Evolutionary conservation across 1,140 invertebrate species (phyloP), one percentile per base, ranked within the genome.

Genomic region (Neodiprion virginianus): DNA sequence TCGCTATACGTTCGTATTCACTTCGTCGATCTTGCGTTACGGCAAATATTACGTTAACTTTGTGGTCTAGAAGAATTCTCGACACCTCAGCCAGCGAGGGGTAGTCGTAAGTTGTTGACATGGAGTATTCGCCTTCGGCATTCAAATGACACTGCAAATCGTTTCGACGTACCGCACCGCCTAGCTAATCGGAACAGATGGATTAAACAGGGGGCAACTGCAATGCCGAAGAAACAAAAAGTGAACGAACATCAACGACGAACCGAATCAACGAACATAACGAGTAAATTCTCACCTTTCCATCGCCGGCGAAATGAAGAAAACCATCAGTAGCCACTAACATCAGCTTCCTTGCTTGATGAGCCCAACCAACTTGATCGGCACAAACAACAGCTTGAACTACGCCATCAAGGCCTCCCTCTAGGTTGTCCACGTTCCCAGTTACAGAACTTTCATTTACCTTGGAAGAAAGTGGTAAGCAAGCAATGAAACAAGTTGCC

Each of bases 291-390:
- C 21, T 49, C 73, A 87, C 84, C 78, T 89, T 91, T 73, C 92
- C 92, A 78, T 93, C 92, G 0, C 92, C 92, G 40, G 92, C 92
- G 4, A 91, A 89, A 77, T 93, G 92, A 80, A 92, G 86, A 1
- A 90, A 82, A 0, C 92, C 92, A 82, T 93, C 92, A 5, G 92
- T 92, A 1, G 91, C 89, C 28, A 93, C 77, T 3, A 93, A 88
- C 14, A 93, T 89, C 17, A 93, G 88, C 76, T 92, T 92, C 48
- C 92, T 81, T 8, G 92, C 90, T 23, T 89, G 84, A 10, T 83
- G 77, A 12, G 86, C 85, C 91, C 92, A 93, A n/a, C 91, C 92
- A 12, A 93, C 89, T 74, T 88, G 77, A 82, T 91, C 11, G 53
- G 72, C 75, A 72, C 87, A 88, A 12, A 83, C 79, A 14, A 88